A percentile compares a stretch with the other conserved stretches of the same genome.
phyloP scores from a whole-genome alignment of 2,888 invertebrate species.

The Chaetogeoica ovagalla region DNA sequence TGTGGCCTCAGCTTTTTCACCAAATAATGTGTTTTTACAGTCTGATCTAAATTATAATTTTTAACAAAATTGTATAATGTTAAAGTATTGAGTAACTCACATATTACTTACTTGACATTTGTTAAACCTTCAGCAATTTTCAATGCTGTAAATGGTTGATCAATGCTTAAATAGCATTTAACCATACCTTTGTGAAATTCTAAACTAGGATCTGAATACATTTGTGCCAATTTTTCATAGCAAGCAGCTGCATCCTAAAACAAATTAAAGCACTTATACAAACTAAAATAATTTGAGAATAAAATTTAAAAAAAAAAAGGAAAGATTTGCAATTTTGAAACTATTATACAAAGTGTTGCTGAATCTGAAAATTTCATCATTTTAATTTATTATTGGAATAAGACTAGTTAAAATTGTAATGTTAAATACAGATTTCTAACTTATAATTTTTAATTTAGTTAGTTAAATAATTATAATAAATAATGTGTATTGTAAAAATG shows the following conservation, averaged over 20 bases:
- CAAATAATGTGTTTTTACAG: conserved; percentile 61
- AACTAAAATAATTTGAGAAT: not conserved
- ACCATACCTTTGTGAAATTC: conserved; percentile 72
- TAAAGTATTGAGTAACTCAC: not conserved
- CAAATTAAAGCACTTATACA: not conserved
- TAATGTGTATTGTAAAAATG: not conserved
- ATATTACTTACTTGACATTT: conserved; percentile 62
- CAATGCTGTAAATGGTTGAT: conserved; percentile 84
- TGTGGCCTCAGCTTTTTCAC: conserved; percentile 78
- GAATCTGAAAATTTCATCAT: no score
- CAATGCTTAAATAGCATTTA: conserved; percentile 81
- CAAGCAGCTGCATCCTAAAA: conserved; percentile 79
- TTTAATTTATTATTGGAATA: no score
- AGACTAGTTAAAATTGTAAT: no score
- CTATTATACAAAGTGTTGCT: no score
- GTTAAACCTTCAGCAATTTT: conserved; percentile 73
- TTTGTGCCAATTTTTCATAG: conserved; percentile 76
- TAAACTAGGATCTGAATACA: conserved; percentile 55
- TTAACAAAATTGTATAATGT: not conserved
- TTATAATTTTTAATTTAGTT: not conserved
- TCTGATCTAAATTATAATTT: conserved; percentile 42
- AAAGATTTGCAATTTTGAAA: not conserved
- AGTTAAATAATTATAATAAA: not conserved
- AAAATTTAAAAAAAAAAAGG: not conserved
- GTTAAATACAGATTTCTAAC: no score